Base-by-base conservation (phyloP, 1,140 invertebrate species). In the Pogonus chalceus region DNA sequence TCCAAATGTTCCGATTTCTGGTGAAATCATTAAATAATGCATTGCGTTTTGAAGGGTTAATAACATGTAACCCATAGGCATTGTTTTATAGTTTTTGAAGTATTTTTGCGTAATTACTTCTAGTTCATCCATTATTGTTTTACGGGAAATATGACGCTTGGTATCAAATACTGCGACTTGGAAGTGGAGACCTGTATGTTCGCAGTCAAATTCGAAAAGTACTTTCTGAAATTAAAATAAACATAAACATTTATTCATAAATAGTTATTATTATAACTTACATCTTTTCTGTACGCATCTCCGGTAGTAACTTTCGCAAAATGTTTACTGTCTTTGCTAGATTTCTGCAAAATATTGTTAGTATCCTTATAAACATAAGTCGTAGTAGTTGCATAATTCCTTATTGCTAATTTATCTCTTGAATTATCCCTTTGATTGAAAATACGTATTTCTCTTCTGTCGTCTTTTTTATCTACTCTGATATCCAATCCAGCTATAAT, bases 181-280 rank as follows among this genome's bases (percentile, higher is more conserved):
- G 14, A 56, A 66, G 7, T 62, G 59, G 14, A 68, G 58, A 21
- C 70, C 72, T 7, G 56, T 60, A 20, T 72, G 69, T 20, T 65
- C 53, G 23, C 51, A n/a, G 14, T 31, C 26, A 7, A 31, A 7
- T 14, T 31, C 26, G 26, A 7, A 31, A 7, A 31, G 14, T 4
- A 7, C 14, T 4, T 31, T 7, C 26, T 31, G 14, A 31, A 31
- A 23, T 22, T 20, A 46, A 35, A 7, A 49, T 55, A 18, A 53
- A 1, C 18, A 43, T n/a, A 20, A 20, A 16, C 37, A 16, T 23
- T 4, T 37, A n/a, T 54, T 51, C 9, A 46, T 23, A 23, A 46
- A 3, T 23, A 47, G 23, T n/a, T 37, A 35, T 23, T 54, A 4
- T 54, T 26, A 31, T 48, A 16, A 60, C 54, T 61, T 60, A 68